Base-by-base conservation (phyloP, 2,113 vertebrate species). In the Pedionomus torquatus region DNA sequence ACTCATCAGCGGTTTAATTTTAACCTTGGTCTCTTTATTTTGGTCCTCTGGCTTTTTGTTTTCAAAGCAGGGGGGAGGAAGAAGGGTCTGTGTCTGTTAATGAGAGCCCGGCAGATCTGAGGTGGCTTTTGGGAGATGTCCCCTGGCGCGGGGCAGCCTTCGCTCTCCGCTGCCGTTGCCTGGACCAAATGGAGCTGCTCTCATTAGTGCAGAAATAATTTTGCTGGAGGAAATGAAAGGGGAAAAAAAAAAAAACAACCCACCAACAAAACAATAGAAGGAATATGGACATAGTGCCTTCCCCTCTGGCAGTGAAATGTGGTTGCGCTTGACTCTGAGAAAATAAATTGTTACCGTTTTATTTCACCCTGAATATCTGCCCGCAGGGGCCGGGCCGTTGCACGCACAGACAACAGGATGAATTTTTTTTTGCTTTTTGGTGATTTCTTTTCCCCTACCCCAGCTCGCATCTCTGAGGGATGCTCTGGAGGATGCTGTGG, bases 351-450 rank as follows among this genome's bases (percentile, higher is more conserved):
- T 63, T 49, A 48, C 5, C 0, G 0, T 68, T 91, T 93, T 89
- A 83, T 43, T 94, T 95, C 78, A 48, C 85, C 54, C 54, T 86
- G 33, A 65, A 16, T 43, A n/a, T 46, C 72, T 69, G 60, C 81
- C 80, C 5, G 2, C 12, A 66, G 72, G 70, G 63, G 13, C 48
- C 11, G 10, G 44, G 48, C 1, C 2, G 83, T 26, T 5, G 5
- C 0, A 1, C 0, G 2, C 24, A 33, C 30, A 3, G 13, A 17
- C 0, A 0, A 8, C 1, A 3, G 0, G 10, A 31, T 23, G 48
- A 41, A n/a, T 43, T 61, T 57, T 41, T 57, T 41, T 31, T 8
- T 12, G 23, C 30, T 69, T 30, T 80, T 6, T 5, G 18, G n/a
- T 30, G 58, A 18, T 57, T 83, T 72, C 33, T 64, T 64, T 60